Evolutionary conservation across 2,113 vertebrate genomes (phyloP).

Genomic region (Sorex araneus): DNA sequence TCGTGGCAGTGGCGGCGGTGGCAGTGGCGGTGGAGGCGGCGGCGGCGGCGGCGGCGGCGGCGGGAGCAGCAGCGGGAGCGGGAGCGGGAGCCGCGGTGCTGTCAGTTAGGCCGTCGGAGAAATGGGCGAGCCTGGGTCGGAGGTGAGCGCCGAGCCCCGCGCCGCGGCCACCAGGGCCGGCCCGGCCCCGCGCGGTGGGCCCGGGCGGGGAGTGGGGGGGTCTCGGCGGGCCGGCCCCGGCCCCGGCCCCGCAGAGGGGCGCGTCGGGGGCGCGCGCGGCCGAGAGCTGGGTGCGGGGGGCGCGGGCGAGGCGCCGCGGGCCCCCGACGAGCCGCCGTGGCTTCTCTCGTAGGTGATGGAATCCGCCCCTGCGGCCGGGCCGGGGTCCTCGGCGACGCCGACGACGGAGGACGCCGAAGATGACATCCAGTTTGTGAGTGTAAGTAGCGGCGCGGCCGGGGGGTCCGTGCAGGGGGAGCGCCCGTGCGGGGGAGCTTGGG

Average conservation of each 20-base stretch:
- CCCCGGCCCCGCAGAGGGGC: too few species aligned
- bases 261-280: too few species aligned
- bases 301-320: not conserved
- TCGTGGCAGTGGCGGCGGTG: fast-evolving
- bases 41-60: constrained; percentile 7
- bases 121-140: constrained; percentile 76
- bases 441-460: constrained; percentile 81
- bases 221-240: too few species aligned
- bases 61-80: constrained; percentile 75
- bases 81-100: not conserved
- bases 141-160: constrained; percentile 72
- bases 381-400: not conserved
- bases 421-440: constrained; percentile 89
- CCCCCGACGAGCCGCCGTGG: too few species aligned
- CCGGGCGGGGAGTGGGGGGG: too few species aligned
- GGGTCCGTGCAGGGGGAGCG: too few species aligned
- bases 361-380: constrained; percentile 31
- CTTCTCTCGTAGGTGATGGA: constrained; percentile 84
- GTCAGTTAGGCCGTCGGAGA: constrained; percentile 49
- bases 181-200: too few species aligned
- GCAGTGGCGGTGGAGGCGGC: constrained; percentile 70
- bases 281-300: not conserved
- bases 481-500: too few species aligned
- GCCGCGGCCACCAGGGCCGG: too few species aligned
- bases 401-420: constrained; percentile 86